phyloP scores from a whole-genome alignment of 2,113 vertebrate genomes.

The Trogon melanurus region DNA sequence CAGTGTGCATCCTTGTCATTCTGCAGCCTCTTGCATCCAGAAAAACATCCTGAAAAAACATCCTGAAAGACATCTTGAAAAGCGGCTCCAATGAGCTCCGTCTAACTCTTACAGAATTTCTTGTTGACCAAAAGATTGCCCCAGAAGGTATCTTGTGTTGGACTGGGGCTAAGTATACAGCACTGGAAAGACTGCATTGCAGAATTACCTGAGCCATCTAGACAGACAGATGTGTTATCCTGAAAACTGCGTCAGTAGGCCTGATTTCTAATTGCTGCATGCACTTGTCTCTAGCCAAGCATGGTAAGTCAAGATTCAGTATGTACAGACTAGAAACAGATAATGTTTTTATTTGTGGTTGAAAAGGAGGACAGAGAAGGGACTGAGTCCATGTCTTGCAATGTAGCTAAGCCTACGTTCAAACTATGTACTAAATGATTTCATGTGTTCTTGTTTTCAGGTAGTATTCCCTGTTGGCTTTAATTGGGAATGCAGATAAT shows the following conservation, averaged over 20 bases:
- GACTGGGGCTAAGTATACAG: neutral
- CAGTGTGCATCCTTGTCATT: neutral
- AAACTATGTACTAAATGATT: neutral
- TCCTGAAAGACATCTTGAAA: neutral
- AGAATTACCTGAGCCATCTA: neutral
- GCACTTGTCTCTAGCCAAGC: neutral
- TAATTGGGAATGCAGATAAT: neutral
- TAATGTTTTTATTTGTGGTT: neutral
- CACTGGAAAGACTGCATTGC: neutral
- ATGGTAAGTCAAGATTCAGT: neutral
- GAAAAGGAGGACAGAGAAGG: neutral
- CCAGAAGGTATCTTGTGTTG: neutral
- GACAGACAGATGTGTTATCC: neutral
- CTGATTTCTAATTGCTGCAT: accelerated
- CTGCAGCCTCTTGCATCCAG: neutral
- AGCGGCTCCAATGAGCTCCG: neutral
- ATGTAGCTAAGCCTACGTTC: neutral
- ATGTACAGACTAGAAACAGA: neutral
- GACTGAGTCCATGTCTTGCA: neutral
- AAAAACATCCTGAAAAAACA: neutral
- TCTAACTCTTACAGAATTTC: neutral
- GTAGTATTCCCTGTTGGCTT: neutral
- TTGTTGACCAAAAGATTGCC: neutral
- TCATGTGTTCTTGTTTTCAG: neutral
- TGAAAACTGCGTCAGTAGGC: neutral